These are phyloP conservation scores for Limonius californicus DNA, from an alignment of 1,140 invertebrate species.

Conservation along the genomic window DNA sequence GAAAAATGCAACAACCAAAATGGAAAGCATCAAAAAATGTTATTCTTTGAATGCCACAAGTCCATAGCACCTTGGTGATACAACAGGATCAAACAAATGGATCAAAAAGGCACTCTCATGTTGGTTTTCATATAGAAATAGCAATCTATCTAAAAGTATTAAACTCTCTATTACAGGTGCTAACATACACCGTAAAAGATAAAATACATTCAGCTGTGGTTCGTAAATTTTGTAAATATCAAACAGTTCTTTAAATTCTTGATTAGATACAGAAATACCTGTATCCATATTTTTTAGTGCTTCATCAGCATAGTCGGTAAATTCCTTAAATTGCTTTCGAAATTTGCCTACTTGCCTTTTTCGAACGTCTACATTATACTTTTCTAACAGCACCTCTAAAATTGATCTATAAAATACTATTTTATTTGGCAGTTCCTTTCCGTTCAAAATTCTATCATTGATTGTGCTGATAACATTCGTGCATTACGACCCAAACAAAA, in stretches of 20 bases:
- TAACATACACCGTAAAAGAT: conserved; percentile 73
- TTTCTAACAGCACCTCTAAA: conserved; percentile 61
- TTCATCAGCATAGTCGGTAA: conserved; percentile 62
- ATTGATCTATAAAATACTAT: conserved; percentile 69
- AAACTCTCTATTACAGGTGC: conserved; percentile 81
- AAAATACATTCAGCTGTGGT: conserved; percentile 57
- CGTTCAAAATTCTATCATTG: conserved; percentile 58
- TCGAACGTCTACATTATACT: conserved; percentile 22
- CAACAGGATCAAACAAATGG: conserved; percentile 69
- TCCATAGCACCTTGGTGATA: conserved; percentile 73
- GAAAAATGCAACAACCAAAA: no score
- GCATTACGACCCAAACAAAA: conserved; percentile 69
- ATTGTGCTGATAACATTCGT: conserved; percentile 79
- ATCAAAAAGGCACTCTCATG: conserved; percentile 62
- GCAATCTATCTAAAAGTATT: conserved; percentile 77
- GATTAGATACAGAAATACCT: conserved; percentile 38
- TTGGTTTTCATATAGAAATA: conserved; percentile 71
- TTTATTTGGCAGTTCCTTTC: conserved; percentile 55
- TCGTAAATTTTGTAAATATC: conserved; percentile 61
- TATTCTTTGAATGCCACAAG: conserved; percentile 60
- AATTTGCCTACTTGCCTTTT: conserved; percentile 49
- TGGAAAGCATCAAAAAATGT: no score
- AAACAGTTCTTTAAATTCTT: conserved; percentile 48
- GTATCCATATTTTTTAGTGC: conserved; percentile 57
- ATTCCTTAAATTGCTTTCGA: conserved; percentile 54